Conservation (phyloP, 2,113 vertebrate genomes). For the Anolis sagrei region DNA sequence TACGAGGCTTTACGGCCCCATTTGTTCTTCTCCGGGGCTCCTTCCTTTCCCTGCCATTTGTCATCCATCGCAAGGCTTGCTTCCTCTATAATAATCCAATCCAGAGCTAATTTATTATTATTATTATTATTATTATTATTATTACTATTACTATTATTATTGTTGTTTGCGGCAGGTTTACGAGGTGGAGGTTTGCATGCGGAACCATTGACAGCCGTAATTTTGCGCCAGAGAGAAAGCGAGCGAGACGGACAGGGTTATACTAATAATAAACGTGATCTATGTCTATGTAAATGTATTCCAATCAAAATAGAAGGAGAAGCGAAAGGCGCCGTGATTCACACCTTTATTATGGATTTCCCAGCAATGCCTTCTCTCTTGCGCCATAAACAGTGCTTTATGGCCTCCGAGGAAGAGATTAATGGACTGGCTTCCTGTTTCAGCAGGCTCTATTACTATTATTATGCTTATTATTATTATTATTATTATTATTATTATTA, state of each 20-base stretch:
- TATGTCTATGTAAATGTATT: slow-evolving; percentile 84
- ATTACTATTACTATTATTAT: no score
- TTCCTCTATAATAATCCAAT: slow-evolving; percentile 25
- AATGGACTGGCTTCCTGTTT: slow-evolving; percentile 53
- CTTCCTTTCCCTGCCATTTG: background rate
- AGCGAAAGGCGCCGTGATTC: slow-evolving; percentile 64
- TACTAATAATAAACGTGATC: slow-evolving; percentile 81
- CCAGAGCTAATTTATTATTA: no score
- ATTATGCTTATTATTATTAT: no score
- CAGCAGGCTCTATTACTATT: slow-evolving; percentile 38
- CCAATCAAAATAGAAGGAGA: slow-evolving; percentile 73
- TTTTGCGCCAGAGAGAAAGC: slow-evolving; percentile 72
- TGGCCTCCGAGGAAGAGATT: slow-evolving; percentile 62
- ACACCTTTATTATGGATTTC: slow-evolving; percentile 74
- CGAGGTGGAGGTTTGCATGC: slow-evolving; percentile 74
- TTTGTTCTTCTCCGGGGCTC: slow-evolving; percentile 68
- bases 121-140: no score
- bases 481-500: no score
- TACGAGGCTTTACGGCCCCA: slow-evolving; percentile 83
- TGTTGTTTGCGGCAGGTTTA: slow-evolving; percentile 69
- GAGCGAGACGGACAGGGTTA: slow-evolving; percentile 66
- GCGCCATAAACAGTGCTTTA: slow-evolving; percentile 67
- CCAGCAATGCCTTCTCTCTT: slow-evolving; percentile 54
- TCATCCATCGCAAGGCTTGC: slow-evolving; percentile 74
- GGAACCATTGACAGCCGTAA: slow-evolving; percentile 77